Conservation (phyloP, 53 echinoderm and acorn worm genomes). For the Patiria pectinifera region DNA sequence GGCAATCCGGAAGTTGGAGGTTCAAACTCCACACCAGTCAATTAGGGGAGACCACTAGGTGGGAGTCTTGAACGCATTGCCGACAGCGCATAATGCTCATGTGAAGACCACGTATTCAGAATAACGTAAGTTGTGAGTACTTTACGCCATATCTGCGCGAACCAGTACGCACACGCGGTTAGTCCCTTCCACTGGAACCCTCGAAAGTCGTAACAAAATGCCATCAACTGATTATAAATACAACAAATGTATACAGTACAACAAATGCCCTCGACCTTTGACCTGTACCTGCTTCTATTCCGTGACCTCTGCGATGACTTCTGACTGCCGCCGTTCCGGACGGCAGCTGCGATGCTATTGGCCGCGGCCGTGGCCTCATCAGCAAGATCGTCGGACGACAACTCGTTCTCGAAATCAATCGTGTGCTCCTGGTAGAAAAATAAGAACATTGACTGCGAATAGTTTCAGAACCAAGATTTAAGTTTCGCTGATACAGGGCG, state of each 20-base stretch:
- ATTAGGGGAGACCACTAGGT: too few relatives aligned
- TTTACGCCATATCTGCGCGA: too few relatives aligned
- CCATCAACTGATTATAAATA: too few relatives aligned
- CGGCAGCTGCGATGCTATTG: conserved; percentile 76
- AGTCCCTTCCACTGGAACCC: too few relatives aligned
- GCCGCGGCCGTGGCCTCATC: conserved; percentile 85
- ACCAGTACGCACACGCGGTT: too few relatives aligned
- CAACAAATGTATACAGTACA: neutral
- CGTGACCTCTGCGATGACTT: conserved; percentile 49
- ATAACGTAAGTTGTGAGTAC: too few relatives aligned
- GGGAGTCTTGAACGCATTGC: too few relatives aligned
- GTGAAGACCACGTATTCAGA: too few relatives aligned
- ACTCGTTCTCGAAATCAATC: conserved; percentile 83
- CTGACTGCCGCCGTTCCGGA: conserved; percentile 25
- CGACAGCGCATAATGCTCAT: too few relatives aligned
- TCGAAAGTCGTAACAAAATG: too few relatives aligned
- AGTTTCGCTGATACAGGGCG: neutral
- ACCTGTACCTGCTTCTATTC: conserved; percentile 28
- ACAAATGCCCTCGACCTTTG: neutral
- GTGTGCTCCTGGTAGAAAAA: conserved; percentile 71
- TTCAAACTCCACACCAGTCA: too few relatives aligned
- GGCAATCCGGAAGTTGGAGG: too few relatives aligned
- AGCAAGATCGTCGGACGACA: conserved; percentile 75
- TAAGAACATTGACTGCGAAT: neutral
- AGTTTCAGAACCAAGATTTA: neutral